Evolutionary conservation across 2,888 invertebrate genomes (phyloP).

Genomic region (Brassicogethes aeneus): DNA sequence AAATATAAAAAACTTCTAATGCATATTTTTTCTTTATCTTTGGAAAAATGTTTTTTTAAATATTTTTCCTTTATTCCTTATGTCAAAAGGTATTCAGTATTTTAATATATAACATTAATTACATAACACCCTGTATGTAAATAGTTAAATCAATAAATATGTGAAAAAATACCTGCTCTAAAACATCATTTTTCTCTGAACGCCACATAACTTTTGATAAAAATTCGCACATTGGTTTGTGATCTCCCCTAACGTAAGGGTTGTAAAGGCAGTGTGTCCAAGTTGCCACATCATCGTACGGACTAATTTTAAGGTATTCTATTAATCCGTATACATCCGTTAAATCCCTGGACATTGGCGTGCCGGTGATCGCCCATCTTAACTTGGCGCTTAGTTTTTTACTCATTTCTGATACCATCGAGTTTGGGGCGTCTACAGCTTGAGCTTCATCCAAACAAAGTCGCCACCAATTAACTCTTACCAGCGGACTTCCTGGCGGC

Average conservation of each 20-base stretch:
- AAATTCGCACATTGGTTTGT: constrained; percentile 43
- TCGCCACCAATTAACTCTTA: constrained; percentile 66
- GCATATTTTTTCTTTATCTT: too few species aligned
- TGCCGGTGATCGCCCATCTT: constrained; percentile 71
- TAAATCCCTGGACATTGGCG: constrained; percentile 41
- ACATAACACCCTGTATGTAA: too few species aligned
- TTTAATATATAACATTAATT: too few species aligned
- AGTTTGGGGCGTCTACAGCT: constrained; percentile 57
- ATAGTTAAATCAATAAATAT: too few species aligned
- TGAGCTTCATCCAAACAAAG: constrained; percentile 74
- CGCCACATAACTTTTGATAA: constrained; percentile 58
- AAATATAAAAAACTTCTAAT: too few species aligned
- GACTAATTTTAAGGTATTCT: constrained; percentile 50
- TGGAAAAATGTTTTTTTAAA: too few species aligned
- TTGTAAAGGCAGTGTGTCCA: constrained; percentile 46
- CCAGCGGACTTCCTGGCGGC: constrained; percentile 56
- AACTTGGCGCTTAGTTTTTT: constrained; percentile 48
- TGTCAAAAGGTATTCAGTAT: too few species aligned
- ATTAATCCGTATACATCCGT: constrained; percentile 46
- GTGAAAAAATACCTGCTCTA: constrained; percentile 48
- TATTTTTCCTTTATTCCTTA: too few species aligned
- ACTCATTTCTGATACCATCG: constrained; percentile 55
- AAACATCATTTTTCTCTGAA: constrained; percentile 56
- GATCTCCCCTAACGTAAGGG: constrained; percentile 43
- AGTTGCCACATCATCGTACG: constrained; percentile 44